Conservation (phyloP, 1,140 invertebrate genomes). For the Drosophila tani region DNA sequence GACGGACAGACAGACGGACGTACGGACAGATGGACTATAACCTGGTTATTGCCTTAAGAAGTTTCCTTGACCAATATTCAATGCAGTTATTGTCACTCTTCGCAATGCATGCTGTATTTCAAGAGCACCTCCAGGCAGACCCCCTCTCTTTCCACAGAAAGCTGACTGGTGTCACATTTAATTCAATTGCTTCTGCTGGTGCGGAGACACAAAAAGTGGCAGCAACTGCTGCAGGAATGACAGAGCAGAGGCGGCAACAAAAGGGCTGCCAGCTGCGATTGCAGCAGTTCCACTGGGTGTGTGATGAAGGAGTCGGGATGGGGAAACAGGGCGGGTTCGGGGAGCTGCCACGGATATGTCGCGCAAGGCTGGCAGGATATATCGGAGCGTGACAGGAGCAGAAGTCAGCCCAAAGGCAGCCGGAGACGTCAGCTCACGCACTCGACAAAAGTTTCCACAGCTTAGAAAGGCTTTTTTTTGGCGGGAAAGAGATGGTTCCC, state of each 20-base stretch:
- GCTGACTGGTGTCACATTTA: constrained; percentile 71
- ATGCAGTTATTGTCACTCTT: background rate
- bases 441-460: constrained; percentile 59
- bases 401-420: constrained; percentile 35
- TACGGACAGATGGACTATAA: no score
- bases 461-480: constrained; percentile 41
- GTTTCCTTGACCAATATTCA: background rate
- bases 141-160: background rate
- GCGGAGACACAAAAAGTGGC: constrained; percentile 41
- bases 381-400: constrained; percentile 72
- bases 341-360: constrained; percentile 68
- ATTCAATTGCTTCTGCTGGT: constrained; percentile 62
- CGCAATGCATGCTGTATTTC: background rate
- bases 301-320: background rate
- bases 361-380: constrained; percentile 65
- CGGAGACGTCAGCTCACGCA: constrained; percentile 49
- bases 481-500: background rate
- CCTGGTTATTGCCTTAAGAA: background rate
- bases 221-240: constrained; percentile 62
- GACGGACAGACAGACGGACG: no score
- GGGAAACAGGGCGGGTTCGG: background rate
- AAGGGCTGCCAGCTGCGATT: constrained; percentile 50
- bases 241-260: constrained; percentile 52
- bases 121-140: background rate
- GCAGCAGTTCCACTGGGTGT: background rate